These are phyloP conservation scores for Lomographa bimaculata DNA, from an alignment of 2,888 invertebrate genomes.

Conservation along the genomic window DNA sequence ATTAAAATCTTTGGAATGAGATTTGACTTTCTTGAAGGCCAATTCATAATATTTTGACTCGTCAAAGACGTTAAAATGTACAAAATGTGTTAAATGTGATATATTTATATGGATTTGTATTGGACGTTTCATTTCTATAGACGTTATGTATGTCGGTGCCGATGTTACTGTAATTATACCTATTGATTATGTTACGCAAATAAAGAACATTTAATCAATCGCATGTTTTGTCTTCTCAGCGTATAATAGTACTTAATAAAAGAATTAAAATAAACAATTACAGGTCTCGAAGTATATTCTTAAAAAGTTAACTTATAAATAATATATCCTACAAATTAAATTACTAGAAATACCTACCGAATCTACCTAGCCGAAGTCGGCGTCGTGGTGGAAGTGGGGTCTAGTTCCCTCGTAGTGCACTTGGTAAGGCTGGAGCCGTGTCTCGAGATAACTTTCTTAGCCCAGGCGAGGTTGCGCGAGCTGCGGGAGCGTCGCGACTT, in stretches of 20 bases:
- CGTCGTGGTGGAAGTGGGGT: constrained; percentile 52
- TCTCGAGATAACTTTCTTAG: constrained; percentile 54
- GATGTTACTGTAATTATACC: constrained; percentile 30
- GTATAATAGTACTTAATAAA: too few species aligned
- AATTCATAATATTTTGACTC: too few species aligned
- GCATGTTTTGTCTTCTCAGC: not conserved
- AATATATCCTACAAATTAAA: constrained; percentile 46
- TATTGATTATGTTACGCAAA: constrained; percentile 35
- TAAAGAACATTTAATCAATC: constrained; percentile 28
- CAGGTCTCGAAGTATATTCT: constrained; percentile 40
- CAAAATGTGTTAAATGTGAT: constrained; percentile 67
- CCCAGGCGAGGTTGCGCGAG: constrained; percentile 62
- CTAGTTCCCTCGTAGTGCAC: constrained; percentile 39
- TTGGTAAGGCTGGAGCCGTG: constrained; percentile 30
- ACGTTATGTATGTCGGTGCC: constrained; percentile 37
- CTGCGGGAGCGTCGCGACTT: constrained; percentile 49
- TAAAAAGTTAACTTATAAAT: constrained; percentile 64
- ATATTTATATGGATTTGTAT: constrained; percentile 48
- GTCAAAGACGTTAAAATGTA: constrained; percentile 45
- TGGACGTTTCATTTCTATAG: constrained; percentile 38
- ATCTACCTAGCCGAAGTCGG: constrained; percentile 48
- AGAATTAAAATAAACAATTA: too few species aligned
- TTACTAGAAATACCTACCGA: constrained; percentile 37
- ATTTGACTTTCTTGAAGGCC: too few species aligned
- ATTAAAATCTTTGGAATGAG: too few species aligned